A percentile compares a stretch with the other conserved stretches of the same genome.
These are phyloP conservation scores for Astreopora myriophthalma DNA, from an alignment of 64 coral and sea anemone genomes.

Conservation along the genomic window DNA sequence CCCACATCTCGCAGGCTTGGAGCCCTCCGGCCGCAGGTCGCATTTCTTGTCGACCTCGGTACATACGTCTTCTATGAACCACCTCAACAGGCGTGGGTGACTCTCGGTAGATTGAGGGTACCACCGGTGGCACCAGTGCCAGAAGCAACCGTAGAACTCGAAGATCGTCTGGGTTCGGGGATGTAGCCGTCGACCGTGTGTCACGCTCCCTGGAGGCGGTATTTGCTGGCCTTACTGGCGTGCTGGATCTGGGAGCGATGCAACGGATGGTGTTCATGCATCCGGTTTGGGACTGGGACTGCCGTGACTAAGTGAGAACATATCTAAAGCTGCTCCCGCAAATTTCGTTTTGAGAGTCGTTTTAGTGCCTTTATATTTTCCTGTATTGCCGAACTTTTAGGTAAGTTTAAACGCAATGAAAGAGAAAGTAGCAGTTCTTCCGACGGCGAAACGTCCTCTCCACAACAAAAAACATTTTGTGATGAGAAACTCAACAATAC, in stretches of 20 bases:
- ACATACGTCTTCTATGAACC: neutral
- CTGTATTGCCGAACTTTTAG: neutral
- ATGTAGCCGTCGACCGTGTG: slow-evolving; percentile 43
- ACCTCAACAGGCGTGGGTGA: neutral
- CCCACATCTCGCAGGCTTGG: too few relatives aligned
- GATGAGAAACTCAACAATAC: neutral
- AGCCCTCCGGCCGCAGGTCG: neutral
- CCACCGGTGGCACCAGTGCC: slow-evolving; percentile 14
- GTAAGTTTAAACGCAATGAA: neutral
- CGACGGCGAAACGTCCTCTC: neutral
- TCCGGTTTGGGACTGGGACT: neutral
- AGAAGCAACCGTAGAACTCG: slow-evolving; percentile 37
- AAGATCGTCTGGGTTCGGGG: neutral
- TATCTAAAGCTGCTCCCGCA: neutral
- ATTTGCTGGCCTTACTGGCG: too few relatives aligned
- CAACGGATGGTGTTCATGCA: too few relatives aligned
- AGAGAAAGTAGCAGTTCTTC: neutral
- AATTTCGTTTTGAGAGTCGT: neutral
- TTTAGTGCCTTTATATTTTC: neutral
- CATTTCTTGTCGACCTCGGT: neutral
- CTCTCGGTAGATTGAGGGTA: neutral
- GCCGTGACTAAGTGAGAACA: neutral
- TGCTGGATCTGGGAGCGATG: too few relatives aligned
- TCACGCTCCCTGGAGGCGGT: too few relatives aligned
- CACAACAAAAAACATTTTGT: neutral